These are phyloP conservation scores for Chinchilla lanigera DNA, from an alignment of 2,113 vertebrate species.

Conservation along the genomic window DNA sequence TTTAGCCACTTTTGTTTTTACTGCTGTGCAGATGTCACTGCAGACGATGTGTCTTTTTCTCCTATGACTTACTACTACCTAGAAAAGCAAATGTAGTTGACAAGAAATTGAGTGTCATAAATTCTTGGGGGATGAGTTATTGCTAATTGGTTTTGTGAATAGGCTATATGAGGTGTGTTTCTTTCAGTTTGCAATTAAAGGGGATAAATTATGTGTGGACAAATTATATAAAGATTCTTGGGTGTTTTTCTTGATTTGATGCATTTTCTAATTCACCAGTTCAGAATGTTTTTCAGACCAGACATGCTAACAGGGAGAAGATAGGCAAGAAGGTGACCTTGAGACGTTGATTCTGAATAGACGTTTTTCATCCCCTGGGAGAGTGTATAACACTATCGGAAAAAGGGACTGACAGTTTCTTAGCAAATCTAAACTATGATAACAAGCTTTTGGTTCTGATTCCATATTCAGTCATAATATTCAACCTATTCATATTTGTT, in stretches of 20 bases:
- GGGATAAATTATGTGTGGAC: background rate
- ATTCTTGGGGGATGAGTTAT: slow-evolving; percentile 52
- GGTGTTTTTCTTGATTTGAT: background rate
- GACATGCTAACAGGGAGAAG: background rate
- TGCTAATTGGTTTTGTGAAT: slow-evolving; percentile 59
- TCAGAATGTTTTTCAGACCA: background rate
- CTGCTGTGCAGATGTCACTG: background rate
- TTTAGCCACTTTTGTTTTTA: background rate
- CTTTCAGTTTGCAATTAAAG: slow-evolving; percentile 47
- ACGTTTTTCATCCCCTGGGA: background rate
- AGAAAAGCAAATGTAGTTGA: background rate
- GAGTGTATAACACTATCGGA: background rate
- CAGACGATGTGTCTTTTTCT: background rate
- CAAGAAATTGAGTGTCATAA: slow-evolving; percentile 30
- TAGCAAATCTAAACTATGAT: background rate
- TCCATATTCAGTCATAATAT: background rate
- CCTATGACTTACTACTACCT: background rate
- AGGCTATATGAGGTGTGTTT: slow-evolving; percentile 28
- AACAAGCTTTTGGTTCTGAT: background rate
- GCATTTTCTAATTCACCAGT: background rate
- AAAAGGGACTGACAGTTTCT: background rate
- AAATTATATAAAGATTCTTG: slow-evolving; percentile 50
- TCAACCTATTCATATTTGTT: background rate
- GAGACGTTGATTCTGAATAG: background rate
- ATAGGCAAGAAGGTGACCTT: background rate